Conservation (phyloP, 2,888 invertebrate genomes). For the Tenthredo scrophulariae region DNA sequence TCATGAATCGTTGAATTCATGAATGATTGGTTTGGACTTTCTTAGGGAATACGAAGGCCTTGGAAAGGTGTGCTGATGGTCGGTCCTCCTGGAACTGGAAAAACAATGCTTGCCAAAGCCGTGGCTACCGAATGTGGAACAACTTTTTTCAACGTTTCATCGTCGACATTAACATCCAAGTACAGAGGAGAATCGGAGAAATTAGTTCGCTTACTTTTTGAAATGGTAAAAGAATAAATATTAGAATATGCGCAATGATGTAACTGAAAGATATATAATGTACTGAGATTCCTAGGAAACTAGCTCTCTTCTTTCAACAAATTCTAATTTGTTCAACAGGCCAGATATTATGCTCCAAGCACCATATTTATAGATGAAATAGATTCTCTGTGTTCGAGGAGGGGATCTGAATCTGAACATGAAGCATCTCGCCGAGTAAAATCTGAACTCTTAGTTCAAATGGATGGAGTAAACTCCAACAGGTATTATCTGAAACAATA, state of each 20-base stretch:
- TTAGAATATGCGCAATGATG: neutral
- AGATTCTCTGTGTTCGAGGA: slow-evolving; percentile 96
- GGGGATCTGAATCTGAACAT: slow-evolving; percentile 98
- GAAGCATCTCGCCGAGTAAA: slow-evolving; percentile 98
- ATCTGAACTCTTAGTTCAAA: slow-evolving; percentile 98
- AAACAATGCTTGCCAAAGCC: slow-evolving; percentile 98
- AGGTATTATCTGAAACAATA: slow-evolving; percentile 82
- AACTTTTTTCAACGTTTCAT: slow-evolving; percentile 98
- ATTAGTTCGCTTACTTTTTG: slow-evolving; percentile 96
- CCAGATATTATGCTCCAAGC: slow-evolving; percentile 98
- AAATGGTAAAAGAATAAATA: slow-evolving; percentile 86
- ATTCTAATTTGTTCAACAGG: slow-evolving; percentile 80
- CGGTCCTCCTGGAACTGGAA: slow-evolving; percentile 95
- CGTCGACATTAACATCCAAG: slow-evolving; percentile 98
- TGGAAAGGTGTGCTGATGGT: slow-evolving; percentile 99
- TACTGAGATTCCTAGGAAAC: slow-evolving; percentile 8
- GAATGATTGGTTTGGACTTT: slow-evolving; percentile 28
- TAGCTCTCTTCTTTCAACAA: slow-evolving; percentile 26
- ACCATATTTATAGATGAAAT: slow-evolving; percentile 99
- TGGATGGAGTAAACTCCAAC: slow-evolving; percentile 95
- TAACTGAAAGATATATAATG: neutral
- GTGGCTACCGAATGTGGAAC: slow-evolving; percentile 99
- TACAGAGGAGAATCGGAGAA: slow-evolving; percentile 99
- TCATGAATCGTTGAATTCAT: neutral
- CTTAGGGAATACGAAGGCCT: slow-evolving; percentile 93